Conservation (phyloP, 2,888 invertebrate genomes). For the Hypsopygia costalis region DNA sequence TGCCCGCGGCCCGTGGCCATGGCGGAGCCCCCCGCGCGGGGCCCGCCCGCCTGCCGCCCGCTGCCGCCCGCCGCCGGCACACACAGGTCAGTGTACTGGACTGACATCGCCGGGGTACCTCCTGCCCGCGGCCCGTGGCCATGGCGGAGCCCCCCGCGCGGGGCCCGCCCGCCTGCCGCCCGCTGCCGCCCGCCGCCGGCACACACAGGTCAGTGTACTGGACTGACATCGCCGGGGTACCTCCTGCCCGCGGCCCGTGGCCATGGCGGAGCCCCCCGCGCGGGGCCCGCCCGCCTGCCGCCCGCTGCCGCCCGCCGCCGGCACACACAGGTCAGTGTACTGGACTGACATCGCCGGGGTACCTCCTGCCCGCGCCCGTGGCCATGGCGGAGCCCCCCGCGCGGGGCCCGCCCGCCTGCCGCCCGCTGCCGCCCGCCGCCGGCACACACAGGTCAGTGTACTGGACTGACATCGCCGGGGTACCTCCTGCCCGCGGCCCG, state of each 20-base stretch:
- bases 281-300: slow-evolving; percentile 58
- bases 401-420: slow-evolving; percentile 68
- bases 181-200: slow-evolving; percentile 79
- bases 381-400: slow-evolving; percentile 73
- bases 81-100: no score
- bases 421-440: slow-evolving; percentile 78
- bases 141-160: slow-evolving; percentile 79
- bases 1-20: slow-evolving; percentile 67
- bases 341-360: no score
- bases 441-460: no score
- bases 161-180: slow-evolving; percentile 51
- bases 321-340: no score
- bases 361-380: slow-evolving; percentile 63
- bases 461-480: no score
- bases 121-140: slow-evolving; percentile 63
- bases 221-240: slow-evolving; percentile 80
- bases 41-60: slow-evolving; percentile 37
- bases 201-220: no score
- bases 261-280: slow-evolving; percentile 77
- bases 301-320: slow-evolving; percentile 78
- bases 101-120: slow-evolving; percentile 79
- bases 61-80: slow-evolving; percentile 81
- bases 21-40: slow-evolving; percentile 81
- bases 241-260: slow-evolving; percentile 62
- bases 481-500: slow-evolving; percentile 59